Base-by-base conservation (phyloP, 2,797 vertebrate species). In the Eidolon dupreanum region DNA sequence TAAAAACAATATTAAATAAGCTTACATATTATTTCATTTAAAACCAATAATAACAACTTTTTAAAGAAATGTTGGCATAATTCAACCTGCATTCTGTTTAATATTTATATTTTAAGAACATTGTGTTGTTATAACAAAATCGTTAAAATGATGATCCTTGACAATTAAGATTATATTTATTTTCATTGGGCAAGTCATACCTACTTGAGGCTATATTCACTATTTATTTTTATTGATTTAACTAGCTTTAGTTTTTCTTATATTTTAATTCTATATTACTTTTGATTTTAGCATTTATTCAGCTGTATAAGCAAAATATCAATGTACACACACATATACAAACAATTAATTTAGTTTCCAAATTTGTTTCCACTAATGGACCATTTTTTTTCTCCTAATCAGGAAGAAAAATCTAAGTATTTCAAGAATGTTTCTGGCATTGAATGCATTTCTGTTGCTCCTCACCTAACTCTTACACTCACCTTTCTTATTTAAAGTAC, bases 401-500 rank as follows among this genome's bases (percentile, higher is more conserved):
- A 79, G 36, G 65, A 41, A 88, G 2, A 2, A 90, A 81, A 92
- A 65, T 22, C 74, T 26, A 75, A 87, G 75, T 16, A 89, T 91
- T 97, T 53, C 70, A 95, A 88, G 5, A 43, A 75, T 0, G 0
- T 49, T 97, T 94, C 12, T 71, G 66, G 43, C 7, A 66, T 17
- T 70, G 28, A 86, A 89, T 41, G 20, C 19, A 66, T 55, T 93
- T 63, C 57, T 24, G 33, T 88, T 92, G 26, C 1, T 94, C 97
- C 98, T 96, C 82, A 96, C 1, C 31, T 86, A 33, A 70, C 82
- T 57, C 49, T 31, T 31, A 74, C 74, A 90, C 19, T 41, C 20
- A 90, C 2, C 36, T 78, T 28, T 94, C 31, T 84, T 90, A 92
- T 49, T 36, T 97, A 92, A 96, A 93, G 49, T 75, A 71, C 20